These are phyloP conservation scores for Eupeodes latifasciatus DNA, from an alignment of 2,888 invertebrate species.

Conservation along the genomic window DNA sequence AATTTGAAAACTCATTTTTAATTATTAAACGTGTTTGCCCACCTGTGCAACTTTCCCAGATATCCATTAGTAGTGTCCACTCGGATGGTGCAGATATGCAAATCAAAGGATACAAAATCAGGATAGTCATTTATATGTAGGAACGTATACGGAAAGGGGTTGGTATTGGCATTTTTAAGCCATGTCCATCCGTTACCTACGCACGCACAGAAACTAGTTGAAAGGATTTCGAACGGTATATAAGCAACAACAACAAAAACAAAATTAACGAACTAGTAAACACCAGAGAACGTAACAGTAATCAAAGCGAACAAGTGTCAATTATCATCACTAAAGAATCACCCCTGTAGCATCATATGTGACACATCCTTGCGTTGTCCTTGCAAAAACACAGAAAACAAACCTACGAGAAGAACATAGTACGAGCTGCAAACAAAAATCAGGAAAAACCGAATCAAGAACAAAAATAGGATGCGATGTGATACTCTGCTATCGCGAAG, in stretches of 20 bases:
- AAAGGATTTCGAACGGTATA: neutral
- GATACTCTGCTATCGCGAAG: constrained; percentile 33
- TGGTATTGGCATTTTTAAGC: constrained; percentile 26
- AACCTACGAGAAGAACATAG: neutral
- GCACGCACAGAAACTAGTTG: neutral
- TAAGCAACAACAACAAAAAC: neutral
- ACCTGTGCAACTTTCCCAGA: constrained; percentile 67
- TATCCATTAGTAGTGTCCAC: constrained; percentile 69
- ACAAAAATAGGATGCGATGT: constrained; percentile 30
- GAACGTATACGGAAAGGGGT: too few relatives aligned
- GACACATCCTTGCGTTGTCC: constrained; percentile 52
- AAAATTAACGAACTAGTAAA: constrained; percentile 27
- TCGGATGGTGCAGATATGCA: constrained; percentile 14
- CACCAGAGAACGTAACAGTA: constrained; percentile 50
- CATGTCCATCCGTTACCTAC: constrained; percentile 10
- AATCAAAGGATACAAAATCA: constrained; percentile 54
- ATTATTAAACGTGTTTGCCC: constrained; percentile 71
- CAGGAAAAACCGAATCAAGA: constrained; percentile 3
- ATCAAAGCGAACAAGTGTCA: constrained; percentile 76
- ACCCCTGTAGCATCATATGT: constrained; percentile 34
- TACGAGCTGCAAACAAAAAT: neutral
- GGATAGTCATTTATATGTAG: constrained; percentile 1
- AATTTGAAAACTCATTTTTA: constrained; percentile 57
- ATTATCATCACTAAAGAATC: constrained; percentile 52
- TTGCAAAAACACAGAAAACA: constrained; percentile 18